Evolutionary conservation across 2,888 invertebrate species (phyloP), one percentile per base, ranked within the genome.

Genomic region (Eurois occulta): DNA sequence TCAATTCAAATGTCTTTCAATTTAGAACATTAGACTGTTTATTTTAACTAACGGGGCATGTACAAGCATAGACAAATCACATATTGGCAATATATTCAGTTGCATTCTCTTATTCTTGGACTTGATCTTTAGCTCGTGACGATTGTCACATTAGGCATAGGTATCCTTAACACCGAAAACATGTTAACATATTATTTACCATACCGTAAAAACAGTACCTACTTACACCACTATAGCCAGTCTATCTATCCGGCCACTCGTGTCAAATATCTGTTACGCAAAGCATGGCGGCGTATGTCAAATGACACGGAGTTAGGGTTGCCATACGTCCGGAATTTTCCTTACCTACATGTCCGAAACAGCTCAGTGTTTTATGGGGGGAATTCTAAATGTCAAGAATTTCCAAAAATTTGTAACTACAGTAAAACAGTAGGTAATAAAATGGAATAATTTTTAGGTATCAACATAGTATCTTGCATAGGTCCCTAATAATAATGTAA

Each of bases 191-290:
- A 75, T 77, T 72, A 75, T 77, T 79, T 68, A 88, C 75, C 60
- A 68, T 75, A 80, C 38, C 75, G 73, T 84, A 74, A 75, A 82
- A 78, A 77, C 75, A 60, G 80, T 84, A 64, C 41, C 10, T 41
- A 41, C 41, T 41, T 41, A 41, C 69, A 46, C 65, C 60, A 78
- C 55, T 75, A 48, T 66, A 48, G 48, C 43, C 72, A 77, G 65
- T 79, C 67, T 77, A 84, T 88, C 75, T 69, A 81, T 72, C 72
- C 68, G 66, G 68, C 65, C 64, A 58, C 81, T 79, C 83, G 87
- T 90, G 88, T 90, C 90, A 85, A 80, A 84, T 92, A 89, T 88
- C 87, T 84, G 77, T 91, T 91, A 86, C 90, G 90, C 84, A 90
- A 91, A 89, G 87, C 86, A 85, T 85, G 72, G 78, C 79, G 83